Conservation (phyloP, 2,888 invertebrate genomes). For the Macrosoma leucophasiata region DNA sequence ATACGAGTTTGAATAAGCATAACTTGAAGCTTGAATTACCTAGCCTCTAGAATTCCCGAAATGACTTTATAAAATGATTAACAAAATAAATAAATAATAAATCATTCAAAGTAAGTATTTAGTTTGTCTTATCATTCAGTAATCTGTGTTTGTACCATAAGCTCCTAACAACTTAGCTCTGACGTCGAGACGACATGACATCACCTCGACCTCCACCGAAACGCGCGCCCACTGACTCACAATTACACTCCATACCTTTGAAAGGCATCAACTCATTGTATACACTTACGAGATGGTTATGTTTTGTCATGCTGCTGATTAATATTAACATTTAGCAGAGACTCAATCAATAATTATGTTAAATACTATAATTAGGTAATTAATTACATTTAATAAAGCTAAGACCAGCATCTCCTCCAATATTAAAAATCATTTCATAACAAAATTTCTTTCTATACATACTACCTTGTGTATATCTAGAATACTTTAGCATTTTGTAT, state of each 20-base stretch:
- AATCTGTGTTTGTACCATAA: conserved; percentile 19
- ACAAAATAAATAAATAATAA: no score
- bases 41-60: conserved; percentile 11
- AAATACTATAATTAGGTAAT: conserved; percentile 40
- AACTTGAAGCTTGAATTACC: neutral
- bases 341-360: conserved; percentile 25
- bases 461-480: conserved; percentile 27
- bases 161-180: conserved; percentile 9
- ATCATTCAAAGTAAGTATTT: no score
- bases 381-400: conserved; percentile 55
- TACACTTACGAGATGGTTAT: no score
- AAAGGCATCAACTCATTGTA: conserved; percentile 19
- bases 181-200: conserved; percentile 15
- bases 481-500: conserved; percentile 28
- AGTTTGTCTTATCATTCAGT: conserved; percentile 13
- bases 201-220: conserved; percentile 13
- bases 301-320: conserved; percentile 22
- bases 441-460: conserved; percentile 33
- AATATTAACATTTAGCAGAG: no score
- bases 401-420: conserved; percentile 48
- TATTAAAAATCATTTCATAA: conserved; percentile 29
- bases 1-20: no score
- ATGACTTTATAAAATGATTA: conserved; percentile 1
- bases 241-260: conserved; percentile 10
- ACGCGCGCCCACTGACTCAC: conserved; percentile 15